Evolutionary conservation across 2,113 vertebrate genomes (phyloP), one percentile per base, ranked within the genome.

Genomic region (Mus spicilegus): DNA sequence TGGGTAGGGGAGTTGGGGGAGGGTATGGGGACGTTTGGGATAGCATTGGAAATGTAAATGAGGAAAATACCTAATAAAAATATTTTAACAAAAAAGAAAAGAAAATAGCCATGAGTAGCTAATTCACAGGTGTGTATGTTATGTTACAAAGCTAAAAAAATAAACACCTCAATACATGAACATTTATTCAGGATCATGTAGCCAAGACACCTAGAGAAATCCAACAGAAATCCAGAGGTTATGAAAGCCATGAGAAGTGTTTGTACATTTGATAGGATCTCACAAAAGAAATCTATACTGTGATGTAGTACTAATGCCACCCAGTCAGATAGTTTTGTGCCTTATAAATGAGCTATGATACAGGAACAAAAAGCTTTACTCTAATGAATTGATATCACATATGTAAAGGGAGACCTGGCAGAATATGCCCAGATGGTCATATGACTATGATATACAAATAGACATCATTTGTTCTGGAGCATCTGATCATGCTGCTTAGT

Each of bases 231-330:
- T n/a, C 2, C 56, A 77, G 17, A 91, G 39, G 26, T 86, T 36
- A 73, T 81, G n/a, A 82, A 93, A 89, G 28, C 5, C 46, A 51
- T 73, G 12, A 73, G 92, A 42, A 75, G 19, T 63, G 3, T 72
- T 75, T 92, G 54, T 56, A 42, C 78, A 86, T 75, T 88, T 91
- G 72, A 89, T 95, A 82, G 11, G 58, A 84, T 72, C 1, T 42
- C 1, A 84, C n/a, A 94, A 91, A 92, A 90, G 58, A 28, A 87
- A 63, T 76, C 54, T 93, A 87, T 9, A 65, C 17, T 93, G 22
- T 63, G 14, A 85, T 11, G 75, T 13, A 87, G 7, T 17, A 46
- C 20, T 90, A 33, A 92, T 73, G 33, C 65, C 33, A 84, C 22
- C 84, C 76, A 78, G 19, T 91, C n/a, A 89, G 65, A 73, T 30